phyloP scores from a whole-genome alignment of 2,888 invertebrate species.

The Sphinx pinastri region DNA sequence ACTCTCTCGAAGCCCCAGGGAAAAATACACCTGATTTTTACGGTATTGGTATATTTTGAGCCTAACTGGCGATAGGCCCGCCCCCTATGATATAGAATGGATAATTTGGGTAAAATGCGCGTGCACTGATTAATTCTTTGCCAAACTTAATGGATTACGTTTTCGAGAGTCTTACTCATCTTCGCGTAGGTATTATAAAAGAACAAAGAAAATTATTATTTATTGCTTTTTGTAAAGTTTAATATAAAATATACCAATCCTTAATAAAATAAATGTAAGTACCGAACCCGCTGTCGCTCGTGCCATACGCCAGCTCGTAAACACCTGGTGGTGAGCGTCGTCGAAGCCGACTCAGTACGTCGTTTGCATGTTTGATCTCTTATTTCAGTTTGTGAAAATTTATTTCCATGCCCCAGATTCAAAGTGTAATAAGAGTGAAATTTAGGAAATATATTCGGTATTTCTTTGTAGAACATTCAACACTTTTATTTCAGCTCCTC shows the following conservation, averaged over 20 bases:
- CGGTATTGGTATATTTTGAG: neutral
- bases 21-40: too few species aligned
- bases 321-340: constrained; percentile 19
- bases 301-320: constrained; percentile 1
- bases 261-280: neutral
- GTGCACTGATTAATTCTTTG: too few species aligned
- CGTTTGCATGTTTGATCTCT: constrained; percentile 22
- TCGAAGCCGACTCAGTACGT: constrained; percentile 14
- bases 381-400: neutral
- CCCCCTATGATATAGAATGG: neutral
- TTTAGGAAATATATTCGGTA: neutral
- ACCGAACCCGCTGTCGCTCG: constrained; percentile 11
- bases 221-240: too few species aligned
- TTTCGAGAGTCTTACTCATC: too few species aligned
- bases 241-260: too few species aligned
- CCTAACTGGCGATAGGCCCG: neutral
- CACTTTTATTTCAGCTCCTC: too few species aligned
- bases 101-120: neutral
- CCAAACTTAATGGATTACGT: too few species aligned
- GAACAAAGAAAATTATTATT: too few species aligned
- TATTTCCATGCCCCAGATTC: neutral
- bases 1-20: too few species aligned
- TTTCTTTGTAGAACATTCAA: too few species aligned
- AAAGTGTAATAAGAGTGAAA: neutral
- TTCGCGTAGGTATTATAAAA: too few species aligned